phyloP scores from a whole-genome alignment of 2,888 invertebrate species.

The Eulithis testata region DNA sequence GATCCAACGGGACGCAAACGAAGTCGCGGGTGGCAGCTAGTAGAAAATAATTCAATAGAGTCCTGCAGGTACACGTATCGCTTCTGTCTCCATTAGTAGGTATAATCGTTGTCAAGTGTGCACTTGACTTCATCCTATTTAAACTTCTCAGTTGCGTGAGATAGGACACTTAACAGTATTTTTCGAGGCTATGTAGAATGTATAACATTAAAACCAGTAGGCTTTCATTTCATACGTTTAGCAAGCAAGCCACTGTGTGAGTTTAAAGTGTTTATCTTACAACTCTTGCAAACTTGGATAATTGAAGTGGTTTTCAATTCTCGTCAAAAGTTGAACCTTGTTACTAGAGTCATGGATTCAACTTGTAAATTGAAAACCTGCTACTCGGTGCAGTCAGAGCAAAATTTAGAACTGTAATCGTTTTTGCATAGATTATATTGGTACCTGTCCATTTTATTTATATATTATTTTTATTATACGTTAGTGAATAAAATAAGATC shows the following conservation, averaged over 20 bases:
- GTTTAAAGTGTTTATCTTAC: conserved; percentile 44
- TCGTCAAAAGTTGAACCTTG: conserved; percentile 41
- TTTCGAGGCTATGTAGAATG: conserved; percentile 35
- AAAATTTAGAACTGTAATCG: background rate
- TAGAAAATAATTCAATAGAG: too few species aligned
- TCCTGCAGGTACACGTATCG: too few species aligned
- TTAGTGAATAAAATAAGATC: too few species aligned
- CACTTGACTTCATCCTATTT: conserved; percentile 23
- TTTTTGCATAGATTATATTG: too few species aligned
- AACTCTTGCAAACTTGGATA: conserved; percentile 45
- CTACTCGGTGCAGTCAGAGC: background rate
- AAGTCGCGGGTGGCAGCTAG: too few species aligned
- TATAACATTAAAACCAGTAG: conserved; percentile 37
- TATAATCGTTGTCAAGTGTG: conserved; percentile 6
- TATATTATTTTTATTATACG: too few species aligned
- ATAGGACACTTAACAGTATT: conserved; percentile 28
- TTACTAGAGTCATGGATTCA: conserved; percentile 40
- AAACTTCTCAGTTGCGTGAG: conserved; percentile 13
- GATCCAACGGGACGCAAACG: too few species aligned
- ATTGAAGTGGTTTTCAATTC: conserved; percentile 52
- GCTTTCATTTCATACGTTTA: conserved; percentile 38
- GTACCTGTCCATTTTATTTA: too few species aligned
- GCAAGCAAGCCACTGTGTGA: conserved; percentile 30
- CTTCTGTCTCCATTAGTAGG: background rate
- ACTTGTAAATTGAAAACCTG: conserved; percentile 32